Percentiles rank a stretch among this genome's conserved stretches.
phyloP scores from a whole-genome alignment of 2,888 invertebrate genomes.

The Liposcelis brunnea region DNA sequence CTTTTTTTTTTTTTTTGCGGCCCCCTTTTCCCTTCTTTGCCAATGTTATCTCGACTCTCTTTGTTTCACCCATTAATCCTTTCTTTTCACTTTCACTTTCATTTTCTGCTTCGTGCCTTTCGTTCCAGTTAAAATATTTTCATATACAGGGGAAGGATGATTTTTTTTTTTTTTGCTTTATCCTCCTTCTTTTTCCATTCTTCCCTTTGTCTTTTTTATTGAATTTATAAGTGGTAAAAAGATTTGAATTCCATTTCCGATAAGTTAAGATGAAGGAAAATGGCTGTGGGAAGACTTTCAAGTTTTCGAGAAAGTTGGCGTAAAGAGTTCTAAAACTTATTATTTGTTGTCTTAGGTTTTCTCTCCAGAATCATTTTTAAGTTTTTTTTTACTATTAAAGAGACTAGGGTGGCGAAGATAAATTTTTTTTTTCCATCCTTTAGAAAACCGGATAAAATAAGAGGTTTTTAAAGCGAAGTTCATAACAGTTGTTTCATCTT shows the following conservation, averaged over 20 bases:
- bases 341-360: too few species aligned
- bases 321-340: not conserved
- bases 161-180: not conserved
- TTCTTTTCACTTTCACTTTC: constrained; percentile 1
- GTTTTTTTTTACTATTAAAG: too few species aligned
- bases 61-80: not conserved
- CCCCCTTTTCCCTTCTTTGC: not conserved
- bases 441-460: too few species aligned
- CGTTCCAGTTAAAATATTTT: constrained; percentile 1
- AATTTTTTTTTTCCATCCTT: too few species aligned
- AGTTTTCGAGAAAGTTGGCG: constrained; percentile 14
- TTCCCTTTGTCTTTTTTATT: constrained; percentile 1
- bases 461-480: too few species aligned
- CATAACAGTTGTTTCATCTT: too few species aligned
- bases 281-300: constrained; percentile 17
- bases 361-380: too few species aligned
- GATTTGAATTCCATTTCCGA: too few species aligned
- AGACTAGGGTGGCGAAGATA: too few species aligned
- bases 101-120: constrained; percentile 8
- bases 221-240: not conserved
- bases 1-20: not conserved
- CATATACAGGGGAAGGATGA: not conserved
- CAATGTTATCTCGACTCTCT: too few species aligned
- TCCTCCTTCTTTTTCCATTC: not conserved
- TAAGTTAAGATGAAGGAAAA: not conserved